These are phyloP conservation scores for Zenarchopterus dispar DNA, from an alignment of 2,797 vertebrate species.

Conservation along the genomic window DNA sequence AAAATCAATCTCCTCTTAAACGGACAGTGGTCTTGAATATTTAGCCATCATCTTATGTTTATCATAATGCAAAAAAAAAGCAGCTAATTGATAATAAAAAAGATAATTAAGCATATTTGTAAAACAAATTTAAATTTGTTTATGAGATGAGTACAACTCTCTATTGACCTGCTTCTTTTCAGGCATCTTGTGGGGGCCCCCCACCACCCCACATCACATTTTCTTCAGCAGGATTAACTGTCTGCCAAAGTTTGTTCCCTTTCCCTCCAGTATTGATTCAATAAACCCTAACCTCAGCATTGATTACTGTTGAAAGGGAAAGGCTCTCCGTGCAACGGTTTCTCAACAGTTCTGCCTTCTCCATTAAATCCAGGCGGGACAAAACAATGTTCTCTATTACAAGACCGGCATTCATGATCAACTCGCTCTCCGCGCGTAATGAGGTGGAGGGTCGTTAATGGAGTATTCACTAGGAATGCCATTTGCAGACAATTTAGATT, in stretches of 20 bases:
- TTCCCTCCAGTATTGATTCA: slow-evolving; percentile 53
- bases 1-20: too few relatives aligned
- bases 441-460: slow-evolving; percentile 55
- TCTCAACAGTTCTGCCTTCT: slow-evolving; percentile 64
- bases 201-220: slow-evolving; percentile 5
- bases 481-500: slow-evolving; percentile 52
- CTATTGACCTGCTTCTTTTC: background rate
- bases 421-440: slow-evolving; percentile 15
- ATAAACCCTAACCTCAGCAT: slow-evolving; percentile 58
- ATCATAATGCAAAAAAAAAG: background rate
- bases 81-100: background rate
- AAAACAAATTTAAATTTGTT: background rate
- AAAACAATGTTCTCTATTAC: slow-evolving; percentile 66
- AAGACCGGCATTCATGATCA: slow-evolving; percentile 50
- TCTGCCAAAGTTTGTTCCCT: slow-evolving; percentile 52
- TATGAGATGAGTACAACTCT: background rate
- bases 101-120: background rate
- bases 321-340: slow-evolving; percentile 45
- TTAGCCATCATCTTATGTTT: background rate
- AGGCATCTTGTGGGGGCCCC: background rate
- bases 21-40: background rate
- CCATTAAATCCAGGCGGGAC: slow-evolving; percentile 62
- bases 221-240: slow-evolving; percentile 34
- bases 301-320: slow-evolving; percentile 64
- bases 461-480: slow-evolving; percentile 42